A percentile compares a stretch with the other conserved stretches of the same genome.
Conservation (phyloP, 2,888 invertebrate species). For the Anagyrus pseudococci region DNA sequence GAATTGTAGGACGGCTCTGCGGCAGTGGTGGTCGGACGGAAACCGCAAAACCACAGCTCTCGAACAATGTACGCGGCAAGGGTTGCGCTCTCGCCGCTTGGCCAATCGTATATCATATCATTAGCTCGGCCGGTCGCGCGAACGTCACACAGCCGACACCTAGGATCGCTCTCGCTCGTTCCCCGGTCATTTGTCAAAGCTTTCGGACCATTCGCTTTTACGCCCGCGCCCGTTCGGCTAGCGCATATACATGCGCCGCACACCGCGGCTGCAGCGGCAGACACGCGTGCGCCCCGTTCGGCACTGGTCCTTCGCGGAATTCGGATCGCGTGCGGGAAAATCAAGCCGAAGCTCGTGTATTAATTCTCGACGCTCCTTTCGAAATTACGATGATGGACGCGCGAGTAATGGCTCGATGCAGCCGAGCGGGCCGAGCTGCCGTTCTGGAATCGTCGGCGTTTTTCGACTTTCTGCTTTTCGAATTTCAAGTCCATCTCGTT, state of each 20-base stretch:
- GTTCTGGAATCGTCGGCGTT: conserved; percentile 23
- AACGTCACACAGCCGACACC: conserved; percentile 58
- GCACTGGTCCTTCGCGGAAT: conserved; percentile 19
- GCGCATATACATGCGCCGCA: too few relatives aligned
- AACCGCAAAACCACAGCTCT: conserved; percentile 61
- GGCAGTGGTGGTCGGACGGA: conserved; percentile 46
- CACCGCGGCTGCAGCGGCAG: not conserved
- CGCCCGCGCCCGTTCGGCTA: too few relatives aligned
- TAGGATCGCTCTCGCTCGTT: conserved; percentile 44
- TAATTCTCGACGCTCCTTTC: conserved; percentile 9
- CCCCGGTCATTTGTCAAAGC: conserved; percentile 57
- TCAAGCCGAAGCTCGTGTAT: conserved; percentile 17
- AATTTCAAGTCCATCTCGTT: not conserved
- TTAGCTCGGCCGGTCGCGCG: conserved; percentile 52
- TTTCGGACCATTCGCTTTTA: conserved; percentile 38
- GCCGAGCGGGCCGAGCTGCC: too few relatives aligned
- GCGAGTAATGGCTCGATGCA: conserved; percentile 10
- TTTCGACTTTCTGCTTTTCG: too few relatives aligned
- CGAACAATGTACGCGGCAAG: conserved; percentile 49
- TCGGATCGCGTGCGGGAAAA: conserved; percentile 25
- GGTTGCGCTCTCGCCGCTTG: conserved; percentile 38
- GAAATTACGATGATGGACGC: conserved; percentile 31
- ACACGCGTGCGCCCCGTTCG: conserved; percentile 9
- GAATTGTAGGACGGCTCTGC: too few relatives aligned
- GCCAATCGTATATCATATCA: conserved; percentile 59